Percentiles rank a stretch among this genome's conserved stretches.
Evolutionary conservation across 2,888 invertebrate species (phyloP).

Genomic region (Eristalis pertinax): DNA sequence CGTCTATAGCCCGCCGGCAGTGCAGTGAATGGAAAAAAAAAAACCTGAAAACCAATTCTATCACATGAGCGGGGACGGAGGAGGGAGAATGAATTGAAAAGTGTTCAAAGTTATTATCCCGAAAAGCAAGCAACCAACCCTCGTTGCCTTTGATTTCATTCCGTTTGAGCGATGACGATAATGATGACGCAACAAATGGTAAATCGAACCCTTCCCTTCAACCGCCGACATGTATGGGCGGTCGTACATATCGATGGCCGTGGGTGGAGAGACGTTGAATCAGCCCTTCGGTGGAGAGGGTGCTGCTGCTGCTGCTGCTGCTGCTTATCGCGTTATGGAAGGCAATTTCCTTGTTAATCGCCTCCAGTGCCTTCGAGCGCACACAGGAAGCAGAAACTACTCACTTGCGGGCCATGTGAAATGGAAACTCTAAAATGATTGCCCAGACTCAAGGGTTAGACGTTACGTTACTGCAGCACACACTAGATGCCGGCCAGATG

Average conservation of each 20-base stretch:
- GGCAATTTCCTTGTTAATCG: conserved; percentile 64
- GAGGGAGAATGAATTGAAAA: conserved; percentile 38
- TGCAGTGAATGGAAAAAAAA: background rate
- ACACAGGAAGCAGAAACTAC: conserved; percentile 33
- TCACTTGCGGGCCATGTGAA: conserved; percentile 58
- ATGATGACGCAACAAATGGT: conserved; percentile 71
- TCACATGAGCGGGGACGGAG: background rate
- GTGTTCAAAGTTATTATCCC: conserved; percentile 58
- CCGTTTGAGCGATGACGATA: conserved; percentile 62
- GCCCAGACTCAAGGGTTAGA: conserved; percentile 55
- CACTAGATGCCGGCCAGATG: conserved; percentile 41
- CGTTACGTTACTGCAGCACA: conserved; percentile 9
- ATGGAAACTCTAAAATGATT: conserved; percentile 54
- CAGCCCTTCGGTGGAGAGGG: background rate
- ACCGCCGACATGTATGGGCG: background rate
- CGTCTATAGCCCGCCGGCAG: background rate
- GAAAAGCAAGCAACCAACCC: conserved; percentile 18
- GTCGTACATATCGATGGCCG: background rate
- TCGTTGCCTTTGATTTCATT: conserved; percentile 41
- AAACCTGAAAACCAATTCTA: background rate
- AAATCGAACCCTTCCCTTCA: conserved; percentile 43
- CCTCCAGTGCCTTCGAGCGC: conserved; percentile 30
- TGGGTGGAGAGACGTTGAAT: background rate
- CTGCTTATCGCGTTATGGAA: conserved; percentile 61
- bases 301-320: background rate